Evolutionary conservation across 2,797 vertebrate species (phyloP).

Genomic region (Danio albolineatus): DNA sequence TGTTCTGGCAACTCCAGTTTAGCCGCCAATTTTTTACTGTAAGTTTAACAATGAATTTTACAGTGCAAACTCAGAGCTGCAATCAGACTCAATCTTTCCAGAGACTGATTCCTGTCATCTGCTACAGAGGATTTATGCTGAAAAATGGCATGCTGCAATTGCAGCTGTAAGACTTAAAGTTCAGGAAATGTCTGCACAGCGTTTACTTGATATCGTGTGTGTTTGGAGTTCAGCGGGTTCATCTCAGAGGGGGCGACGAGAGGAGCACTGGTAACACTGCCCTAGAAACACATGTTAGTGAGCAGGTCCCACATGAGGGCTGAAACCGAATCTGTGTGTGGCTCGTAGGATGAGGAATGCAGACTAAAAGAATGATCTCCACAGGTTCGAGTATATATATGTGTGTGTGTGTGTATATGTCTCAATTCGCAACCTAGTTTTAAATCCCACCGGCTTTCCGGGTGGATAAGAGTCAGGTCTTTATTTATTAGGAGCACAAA

Average conservation of each 20-base stretch:
- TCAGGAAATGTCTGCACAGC: not conserved
- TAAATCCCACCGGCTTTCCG: not conserved
- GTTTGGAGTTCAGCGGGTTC: slow-evolving; percentile 11
- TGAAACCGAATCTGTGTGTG: slow-evolving; percentile 5
- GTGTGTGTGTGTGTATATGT: no score
- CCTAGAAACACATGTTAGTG: slow-evolving; percentile 27
- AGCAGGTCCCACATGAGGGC: slow-evolving; percentile 2
- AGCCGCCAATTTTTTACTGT: not conserved
- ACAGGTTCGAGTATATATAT: not conserved
- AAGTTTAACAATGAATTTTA: not conserved
- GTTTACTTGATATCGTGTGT: slow-evolving; percentile 13
- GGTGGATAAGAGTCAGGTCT: not conserved
- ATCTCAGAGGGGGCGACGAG: not conserved
- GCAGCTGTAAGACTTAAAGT: not conserved
- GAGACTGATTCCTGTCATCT: not conserved
- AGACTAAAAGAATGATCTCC: not conserved
- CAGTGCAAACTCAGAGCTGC: not conserved
- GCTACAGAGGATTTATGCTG: not conserved
- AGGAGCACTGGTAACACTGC: slow-evolving; percentile 23
- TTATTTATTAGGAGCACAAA: not conserved
- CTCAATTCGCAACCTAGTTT: not conserved
- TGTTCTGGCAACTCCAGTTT: not conserved
- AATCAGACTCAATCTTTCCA: not conserved
- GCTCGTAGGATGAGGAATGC: not conserved
- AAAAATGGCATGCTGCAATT: not conserved